Evolutionary conservation across 2,113 vertebrate genomes (phyloP).

Genomic region (Columba livia): DNA sequence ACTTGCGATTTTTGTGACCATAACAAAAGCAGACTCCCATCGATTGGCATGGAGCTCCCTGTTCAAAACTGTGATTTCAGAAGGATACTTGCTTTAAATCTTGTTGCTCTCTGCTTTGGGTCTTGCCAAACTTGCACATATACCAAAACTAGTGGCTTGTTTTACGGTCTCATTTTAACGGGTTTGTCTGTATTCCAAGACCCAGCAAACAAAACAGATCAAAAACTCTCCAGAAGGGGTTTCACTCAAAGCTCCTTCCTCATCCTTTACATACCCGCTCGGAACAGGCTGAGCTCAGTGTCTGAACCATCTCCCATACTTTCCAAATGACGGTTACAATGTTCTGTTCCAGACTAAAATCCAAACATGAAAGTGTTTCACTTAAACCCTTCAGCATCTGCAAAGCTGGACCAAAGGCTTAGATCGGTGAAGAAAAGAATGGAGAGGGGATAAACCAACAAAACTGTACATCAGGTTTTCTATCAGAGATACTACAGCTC

Average conservation of each 20-base stretch:
- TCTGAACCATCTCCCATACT: not conserved
- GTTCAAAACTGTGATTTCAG: constrained; percentile 36
- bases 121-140: constrained; percentile 8
- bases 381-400: not conserved
- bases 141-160: not conserved
- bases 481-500: not conserved
- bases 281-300: not conserved
- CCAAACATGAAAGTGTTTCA: not conserved
- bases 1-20: not conserved
- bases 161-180: constrained; percentile 41
- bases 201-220: constrained; percentile 14
- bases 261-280: not conserved
- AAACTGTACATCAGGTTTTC: not conserved
- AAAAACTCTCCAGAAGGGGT: not conserved
- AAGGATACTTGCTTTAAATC: constrained; percentile 45
- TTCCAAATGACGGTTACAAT: not conserved
- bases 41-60: constrained; percentile 24
- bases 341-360: not conserved
- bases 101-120: not conserved
- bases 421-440: not conserved
- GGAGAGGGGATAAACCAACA: not conserved
- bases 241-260: not conserved
- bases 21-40: constrained; percentile 55
- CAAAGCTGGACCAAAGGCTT: not conserved
- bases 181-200: not conserved